Evolutionary conservation across 2,113 vertebrate genomes (phyloP), one percentile per base, ranked within the genome.

Genomic region (Ptilonorhynchus violaceus): DNA sequence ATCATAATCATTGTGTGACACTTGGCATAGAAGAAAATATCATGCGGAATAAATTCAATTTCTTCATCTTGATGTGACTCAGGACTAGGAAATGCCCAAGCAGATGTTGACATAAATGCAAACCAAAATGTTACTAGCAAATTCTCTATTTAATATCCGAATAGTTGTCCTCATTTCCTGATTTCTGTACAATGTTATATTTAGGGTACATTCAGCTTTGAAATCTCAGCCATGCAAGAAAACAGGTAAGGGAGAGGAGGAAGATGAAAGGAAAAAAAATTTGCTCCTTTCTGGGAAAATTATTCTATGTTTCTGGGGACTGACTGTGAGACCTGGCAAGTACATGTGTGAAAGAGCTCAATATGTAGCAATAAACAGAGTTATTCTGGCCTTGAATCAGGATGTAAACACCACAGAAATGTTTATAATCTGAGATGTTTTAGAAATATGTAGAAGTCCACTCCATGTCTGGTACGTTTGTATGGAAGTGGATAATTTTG

Each of bases 1-100:
- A 93, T 88, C 47, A 67, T 50, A 84, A 75, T 95, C 35, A 91
- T 64, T 75, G 31, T 58, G 42, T 88, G 93, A 91, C 52, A 55
- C 53, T 92, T 94, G 92, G 39, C 21, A 55, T 44, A 77, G 52
- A 58, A 80, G 52, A 75, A 84, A 91, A 79, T 39, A 55, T 23
- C 2, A 0, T 14, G 44, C 66, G 80, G n/a, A 96, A 69, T 69
- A 88, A 90, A 85, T 68, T 35, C 5, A 28, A 35, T 73, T 83
- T 47, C 76, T 49, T 93, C 37, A 59, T 39, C 9, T 73, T 41
- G 59, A 89, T 58, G 41, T 85, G 28, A 55, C 27, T 92, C 19
- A 18, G 69, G 42, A 22, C 37, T 42, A 68, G 59, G 75, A 86
- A 56, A 56, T 44, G 73, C 8, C 60, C 37, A 41, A 67, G 33